Evolutionary conservation across 2,797 vertebrate genomes (phyloP), one percentile per base, ranked within the genome.

Genomic region (Scarus forsteni): DNA sequence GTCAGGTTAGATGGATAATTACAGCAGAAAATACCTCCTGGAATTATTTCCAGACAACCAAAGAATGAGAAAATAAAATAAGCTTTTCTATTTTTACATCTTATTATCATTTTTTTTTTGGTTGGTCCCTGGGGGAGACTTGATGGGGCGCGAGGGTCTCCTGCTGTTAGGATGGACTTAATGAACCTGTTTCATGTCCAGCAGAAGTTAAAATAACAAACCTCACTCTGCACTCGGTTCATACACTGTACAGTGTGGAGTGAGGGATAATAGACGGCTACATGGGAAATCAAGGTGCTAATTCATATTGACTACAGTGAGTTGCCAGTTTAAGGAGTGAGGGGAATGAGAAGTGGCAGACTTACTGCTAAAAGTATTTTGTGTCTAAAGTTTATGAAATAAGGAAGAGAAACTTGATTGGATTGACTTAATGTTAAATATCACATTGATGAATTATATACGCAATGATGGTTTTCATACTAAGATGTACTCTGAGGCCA

Each of bases 111-210:
- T 85, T 58, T 76, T 81, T 85, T 60, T 75, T 83, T 89, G 76
- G 85, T 83, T 89, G 76, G 85, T 74, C 88, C 86, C 89, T 89
- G 86, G 92, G 85, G 67, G 85, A 77, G 91, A 92, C 87, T 89
- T 87, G 85, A 85, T 77, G 80, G 52, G 52, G 79, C 73, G 88
- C 77, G 85, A 87, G 86, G 88, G 85, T 89, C 35, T 35, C 40
- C 44, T 16, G 42, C 14, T 53, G 40, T 35, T 34, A 88, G 46
- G 43, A 85, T 71, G 58, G 81, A 70, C 86, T 89, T 94, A 94
- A 94, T 92, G 90, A 95, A 93, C 93, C 84, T 80, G 86, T 92
- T 94, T 93, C 35, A 38, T 54, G 35, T 38, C 15, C 35, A 54
- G 13, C 90, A 93, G 89, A 85, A 88, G 83, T 57, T 27, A 57